Evolutionary conservation across 2,113 vertebrate genomes (phyloP).

Genomic region (Montifringilla adamsi): DNA sequence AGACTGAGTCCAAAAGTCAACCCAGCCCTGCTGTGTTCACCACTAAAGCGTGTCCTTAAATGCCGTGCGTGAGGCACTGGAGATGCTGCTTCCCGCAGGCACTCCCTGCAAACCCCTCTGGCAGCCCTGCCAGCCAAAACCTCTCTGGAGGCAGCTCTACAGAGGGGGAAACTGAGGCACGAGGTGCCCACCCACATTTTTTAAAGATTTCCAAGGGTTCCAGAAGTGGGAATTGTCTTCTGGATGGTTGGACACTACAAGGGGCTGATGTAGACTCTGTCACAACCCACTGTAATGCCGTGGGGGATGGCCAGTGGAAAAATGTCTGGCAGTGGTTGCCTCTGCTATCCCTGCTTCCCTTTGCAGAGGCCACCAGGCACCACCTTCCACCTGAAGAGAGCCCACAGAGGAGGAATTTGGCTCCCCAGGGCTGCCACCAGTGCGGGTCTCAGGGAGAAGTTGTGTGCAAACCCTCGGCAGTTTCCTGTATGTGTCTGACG

Average conservation of each 20-base stretch:
- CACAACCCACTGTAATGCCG: background rate
- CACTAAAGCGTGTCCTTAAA: background rate
- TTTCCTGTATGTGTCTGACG: rapidly evolving
- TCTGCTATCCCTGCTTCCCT: background rate
- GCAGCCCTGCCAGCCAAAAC: background rate
- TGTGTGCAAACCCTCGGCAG: background rate
- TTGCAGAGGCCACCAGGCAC: background rate
- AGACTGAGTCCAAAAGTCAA: background rate
- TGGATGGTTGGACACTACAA: rapidly evolving
- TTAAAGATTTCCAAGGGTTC: background rate
- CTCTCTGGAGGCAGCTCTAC: background rate
- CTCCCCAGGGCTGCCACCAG: background rate
- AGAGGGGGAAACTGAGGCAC: background rate
- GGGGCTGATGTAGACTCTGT: background rate
- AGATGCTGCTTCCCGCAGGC: background rate
- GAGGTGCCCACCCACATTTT: rapidly evolving
- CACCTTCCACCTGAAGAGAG: background rate
- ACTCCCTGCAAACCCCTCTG: background rate
- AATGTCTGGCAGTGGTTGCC: background rate
- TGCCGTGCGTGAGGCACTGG: background rate
- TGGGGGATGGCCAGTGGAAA: background rate
- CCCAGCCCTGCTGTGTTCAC: background rate
- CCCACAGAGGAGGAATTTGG: background rate
- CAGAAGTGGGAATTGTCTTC: background rate
- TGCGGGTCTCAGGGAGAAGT: rapidly evolving